Percentiles rank a stretch among this genome's conserved stretches.
Conservation (phyloP, 2,113 vertebrate species). For the Edolisoma coerulescens region DNA sequence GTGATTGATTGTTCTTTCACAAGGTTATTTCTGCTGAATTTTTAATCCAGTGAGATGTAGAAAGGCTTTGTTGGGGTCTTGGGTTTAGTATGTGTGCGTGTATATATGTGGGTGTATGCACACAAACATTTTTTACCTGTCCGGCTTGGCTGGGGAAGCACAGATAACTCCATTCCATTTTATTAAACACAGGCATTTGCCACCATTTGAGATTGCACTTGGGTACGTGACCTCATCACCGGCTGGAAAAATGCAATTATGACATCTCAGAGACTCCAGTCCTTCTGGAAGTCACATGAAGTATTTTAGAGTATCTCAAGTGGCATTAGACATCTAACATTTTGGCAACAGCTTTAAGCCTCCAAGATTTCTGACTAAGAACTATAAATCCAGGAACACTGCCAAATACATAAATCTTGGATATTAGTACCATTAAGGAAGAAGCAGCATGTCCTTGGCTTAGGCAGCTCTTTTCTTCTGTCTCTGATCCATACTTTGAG, state of each 20-base stretch:
- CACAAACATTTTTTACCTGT: not conserved
- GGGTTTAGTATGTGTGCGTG: not conserved
- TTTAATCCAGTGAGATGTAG: not conserved
- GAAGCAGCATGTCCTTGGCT: conserved; percentile 35
- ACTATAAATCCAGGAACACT: not conserved
- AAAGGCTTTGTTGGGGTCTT: not conserved
- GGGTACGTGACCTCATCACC: not conserved
- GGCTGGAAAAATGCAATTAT: not conserved
- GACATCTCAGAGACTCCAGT: not conserved
- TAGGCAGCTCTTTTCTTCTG: not conserved
- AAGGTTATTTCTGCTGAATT: not conserved
- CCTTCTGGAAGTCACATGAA: not conserved
- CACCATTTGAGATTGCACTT: not conserved
- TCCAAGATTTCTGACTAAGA: conserved; percentile 10
- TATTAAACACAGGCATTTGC: not conserved
- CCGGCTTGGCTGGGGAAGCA: not conserved
- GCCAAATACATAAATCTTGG: conserved; percentile 26
- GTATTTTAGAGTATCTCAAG: not conserved
- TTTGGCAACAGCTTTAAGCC: not conserved
- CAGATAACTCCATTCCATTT: not conserved
- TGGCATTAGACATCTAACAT: not conserved
- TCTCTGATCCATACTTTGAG: not conserved
- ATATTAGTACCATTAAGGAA: conserved; percentile 5
- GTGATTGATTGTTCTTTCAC: not conserved
- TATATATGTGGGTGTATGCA: not conserved